A percentile compares a stretch with the other conserved stretches of the same genome.
phyloP scores from a whole-genome alignment of 2,888 invertebrate genomes.

The Aquatica leii region DNA sequence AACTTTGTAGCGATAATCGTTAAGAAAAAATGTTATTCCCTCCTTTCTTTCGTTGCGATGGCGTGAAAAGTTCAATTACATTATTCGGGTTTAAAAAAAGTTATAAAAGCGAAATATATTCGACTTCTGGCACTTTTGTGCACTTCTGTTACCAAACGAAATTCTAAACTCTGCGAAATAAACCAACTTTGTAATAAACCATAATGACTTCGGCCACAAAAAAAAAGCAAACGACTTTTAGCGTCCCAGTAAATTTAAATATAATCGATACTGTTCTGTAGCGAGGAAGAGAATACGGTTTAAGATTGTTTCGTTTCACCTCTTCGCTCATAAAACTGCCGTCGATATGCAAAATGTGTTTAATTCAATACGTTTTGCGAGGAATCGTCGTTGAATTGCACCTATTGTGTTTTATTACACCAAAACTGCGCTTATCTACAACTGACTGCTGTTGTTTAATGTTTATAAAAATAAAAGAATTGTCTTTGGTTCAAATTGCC shows the following conservation, averaged over 20 bases:
- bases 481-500: constrained; percentile 7
- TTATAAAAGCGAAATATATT: constrained; percentile 37
- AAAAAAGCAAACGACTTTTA: constrained; percentile 36
- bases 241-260: constrained; percentile 35
- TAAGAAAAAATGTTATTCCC: too few relatives aligned
- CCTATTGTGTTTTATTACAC: constrained; percentile 47
- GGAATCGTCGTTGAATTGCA: constrained; percentile 43
- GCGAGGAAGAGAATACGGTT: constrained; percentile 31
- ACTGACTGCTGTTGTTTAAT: constrained; percentile 38
- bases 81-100: constrained; percentile 37
- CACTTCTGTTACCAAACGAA: constrained; percentile 27
- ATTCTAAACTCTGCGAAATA: constrained; percentile 41
- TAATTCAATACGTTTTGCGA: constrained; percentile 50
- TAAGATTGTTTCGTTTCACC: constrained; percentile 36
- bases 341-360: constrained; percentile 52
- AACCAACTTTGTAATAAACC: constrained; percentile 43
- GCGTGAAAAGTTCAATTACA: constrained; percentile 28
- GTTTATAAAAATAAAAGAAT: constrained; percentile 37
- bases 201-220: constrained; percentile 39
- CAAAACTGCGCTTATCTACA: constrained; percentile 33
- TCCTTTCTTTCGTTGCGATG: background rate
- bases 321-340: constrained; percentile 43
- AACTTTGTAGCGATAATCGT: too few relatives aligned
- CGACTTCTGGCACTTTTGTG: constrained; percentile 38
- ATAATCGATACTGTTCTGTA: constrained; percentile 35